Percentiles rank a stretch among this genome's conserved stretches.
Conservation (phyloP, 2,113 vertebrate genomes). For the Shinisaurus crocodilurus region DNA sequence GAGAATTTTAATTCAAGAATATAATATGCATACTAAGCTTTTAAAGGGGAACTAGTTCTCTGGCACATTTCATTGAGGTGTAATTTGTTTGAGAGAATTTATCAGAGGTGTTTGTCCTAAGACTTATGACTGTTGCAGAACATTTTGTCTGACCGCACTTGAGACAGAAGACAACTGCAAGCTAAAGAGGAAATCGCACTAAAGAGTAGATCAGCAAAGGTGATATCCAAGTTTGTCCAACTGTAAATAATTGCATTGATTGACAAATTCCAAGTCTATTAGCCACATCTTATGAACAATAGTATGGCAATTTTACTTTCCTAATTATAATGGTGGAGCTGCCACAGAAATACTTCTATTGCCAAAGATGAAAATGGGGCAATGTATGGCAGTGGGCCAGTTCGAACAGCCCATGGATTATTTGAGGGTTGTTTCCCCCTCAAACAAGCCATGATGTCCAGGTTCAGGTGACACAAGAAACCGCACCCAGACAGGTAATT, state of each 20-base stretch:
- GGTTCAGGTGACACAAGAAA: too few species aligned
- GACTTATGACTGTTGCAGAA: neutral
- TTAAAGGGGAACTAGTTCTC: neutral
- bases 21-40: neutral
- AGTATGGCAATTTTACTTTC: neutral
- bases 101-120: neutral
- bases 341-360: neutral
- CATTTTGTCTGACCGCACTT: too few species aligned
- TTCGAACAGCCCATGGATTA: too few species aligned
- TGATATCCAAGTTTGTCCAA: neutral
- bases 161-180: too few species aligned
- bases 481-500: too few species aligned
- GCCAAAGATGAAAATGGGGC: neutral
- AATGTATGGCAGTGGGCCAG: too few species aligned
- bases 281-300: neutral
- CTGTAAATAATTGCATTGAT: neutral
- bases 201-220: neutral
- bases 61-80: neutral
- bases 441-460: too few species aligned
- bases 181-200: neutral
- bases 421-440: too few species aligned
- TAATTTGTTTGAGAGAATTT: neutral
- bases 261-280: neutral
- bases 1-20: neutral
- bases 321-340: neutral